Conservation (phyloP, 2,113 vertebrate species). For the Bubalus kerabau region DNA sequence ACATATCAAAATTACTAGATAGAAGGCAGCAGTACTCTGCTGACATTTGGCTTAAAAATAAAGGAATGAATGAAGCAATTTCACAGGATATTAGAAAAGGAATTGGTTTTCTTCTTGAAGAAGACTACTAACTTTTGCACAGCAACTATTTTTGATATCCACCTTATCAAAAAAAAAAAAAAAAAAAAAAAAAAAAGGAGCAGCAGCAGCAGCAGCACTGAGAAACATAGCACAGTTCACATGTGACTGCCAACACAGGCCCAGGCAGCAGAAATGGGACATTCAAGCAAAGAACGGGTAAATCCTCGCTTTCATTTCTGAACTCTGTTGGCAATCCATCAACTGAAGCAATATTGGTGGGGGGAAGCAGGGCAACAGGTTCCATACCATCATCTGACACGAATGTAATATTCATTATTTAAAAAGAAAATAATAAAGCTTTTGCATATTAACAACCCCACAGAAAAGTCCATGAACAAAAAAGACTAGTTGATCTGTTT, state of each 20-base stretch:
- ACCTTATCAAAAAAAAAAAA: constrained; percentile 76
- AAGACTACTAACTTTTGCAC: constrained; percentile 88
- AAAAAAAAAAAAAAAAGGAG: constrained; percentile 74
- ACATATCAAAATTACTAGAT: constrained; percentile 78
- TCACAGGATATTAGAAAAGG: constrained; percentile 82
- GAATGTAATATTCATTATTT: constrained; percentile 1
- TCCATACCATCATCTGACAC: not conserved
- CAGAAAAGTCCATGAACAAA: constrained; percentile 63
- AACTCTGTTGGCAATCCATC: constrained; percentile 16
- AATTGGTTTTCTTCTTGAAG: constrained; percentile 86
- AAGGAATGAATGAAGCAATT: constrained; percentile 78
- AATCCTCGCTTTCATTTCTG: not conserved
- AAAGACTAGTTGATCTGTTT: constrained; percentile 74
- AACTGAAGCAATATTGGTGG: not conserved
- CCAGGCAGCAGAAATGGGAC: not conserved
- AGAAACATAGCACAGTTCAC: constrained; percentile 33
- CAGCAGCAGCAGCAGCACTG: constrained; percentile 66
- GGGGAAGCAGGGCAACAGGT: not conserved
- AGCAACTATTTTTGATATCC: constrained; percentile 86
- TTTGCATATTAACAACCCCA: constrained; percentile 56
- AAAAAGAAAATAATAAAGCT: constrained; percentile 60
- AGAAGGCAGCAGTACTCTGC: constrained; percentile 81
- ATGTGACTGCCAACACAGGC: constrained; percentile 13
- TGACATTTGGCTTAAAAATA: constrained; percentile 82
- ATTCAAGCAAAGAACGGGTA: not conserved